Evolutionary conservation across 2,797 vertebrate genomes (phyloP), one percentile per base, ranked within the genome.

Genomic region (Mormyrops boulengeri): DNA sequence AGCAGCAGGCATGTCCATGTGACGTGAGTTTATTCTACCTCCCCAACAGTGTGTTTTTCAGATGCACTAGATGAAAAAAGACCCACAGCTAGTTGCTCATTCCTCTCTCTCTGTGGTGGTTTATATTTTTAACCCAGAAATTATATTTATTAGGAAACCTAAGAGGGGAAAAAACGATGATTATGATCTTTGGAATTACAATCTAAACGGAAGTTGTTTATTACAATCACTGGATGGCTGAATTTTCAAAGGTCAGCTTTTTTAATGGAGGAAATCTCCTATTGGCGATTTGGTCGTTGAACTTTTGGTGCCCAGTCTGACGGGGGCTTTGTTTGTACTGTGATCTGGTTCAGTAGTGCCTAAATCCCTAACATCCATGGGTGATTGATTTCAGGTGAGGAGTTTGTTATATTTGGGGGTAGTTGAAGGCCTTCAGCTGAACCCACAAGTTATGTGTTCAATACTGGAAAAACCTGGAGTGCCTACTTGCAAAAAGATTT

Each of bases 191-290:
- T 92, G 93, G 93, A 94, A 91, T 94, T 92, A 92, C 91, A 93
- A 26, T 91, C 91, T 95, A 95, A 96, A 95, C 94, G 94, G 93
- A 92, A 92, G 91, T 92, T 94, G 93, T 94, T 94, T 95, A 89
- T 85, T 69, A 95, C 94, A 93, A 93, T 91, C 82, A 89, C 90
- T 88, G 91, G 91, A 91, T 89, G 91, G 69, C 8, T 44, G 84
- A 44, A 73, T 86, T 41, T 89, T 91, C 90, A 94, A 95, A 95
- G 94, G 94, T 92, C 93, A 95, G 89, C 1, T 91, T 92, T 91
- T 89, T 77, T 52, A 55, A 77, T 87, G 52, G 77, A 77, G 85
- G 34, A 73, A 44, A 52, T 55, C 17, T 57, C 52, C 82, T 22
- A 44, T n/a, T 80, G 62, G 34, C 6, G n/a, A 87, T 87, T 86